A percentile compares a stretch with the other conserved stretches of the same genome.
Conservation (phyloP, 64 coral and sea anemone genomes). For the Porites lutea region DNA sequence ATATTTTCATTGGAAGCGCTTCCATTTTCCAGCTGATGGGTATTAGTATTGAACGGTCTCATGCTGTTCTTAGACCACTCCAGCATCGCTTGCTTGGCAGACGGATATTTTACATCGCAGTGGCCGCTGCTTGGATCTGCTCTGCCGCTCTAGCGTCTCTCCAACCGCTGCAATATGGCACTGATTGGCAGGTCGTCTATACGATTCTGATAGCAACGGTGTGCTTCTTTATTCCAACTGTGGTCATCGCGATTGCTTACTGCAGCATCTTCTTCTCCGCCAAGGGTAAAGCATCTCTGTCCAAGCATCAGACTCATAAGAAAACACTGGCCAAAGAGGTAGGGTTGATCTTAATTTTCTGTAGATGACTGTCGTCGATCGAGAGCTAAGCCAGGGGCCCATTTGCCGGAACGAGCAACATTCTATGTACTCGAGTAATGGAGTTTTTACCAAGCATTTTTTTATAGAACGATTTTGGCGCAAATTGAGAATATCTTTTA, state of each 20-base stretch:
- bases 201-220: slow-evolving; percentile 45
- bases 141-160: slow-evolving; percentile 54
- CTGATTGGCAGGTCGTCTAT: slow-evolving; percentile 40
- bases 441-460: too few species aligned
- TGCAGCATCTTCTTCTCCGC: slow-evolving; percentile 40
- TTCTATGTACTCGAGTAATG: too few species aligned
- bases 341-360: too few species aligned
- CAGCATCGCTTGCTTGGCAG: slow-evolving; percentile 41
- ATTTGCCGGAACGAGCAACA: too few species aligned
- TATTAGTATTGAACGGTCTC: slow-evolving; percentile 67
- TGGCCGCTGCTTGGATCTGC: slow-evolving; percentile 36
- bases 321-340: slow-evolving; percentile 32
- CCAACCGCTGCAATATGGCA: slow-evolving; percentile 61
- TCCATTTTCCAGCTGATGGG: slow-evolving; percentile 63
- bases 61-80: slow-evolving; percentile 64
- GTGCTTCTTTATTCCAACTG: slow-evolving; percentile 69
- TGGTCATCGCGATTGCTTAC: slow-evolving; percentile 65
- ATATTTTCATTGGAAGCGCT: slow-evolving; percentile 68
- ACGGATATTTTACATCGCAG: slow-evolving; percentile 27
- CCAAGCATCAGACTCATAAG: neutral
- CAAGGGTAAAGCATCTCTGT: neutral
- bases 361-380: too few species aligned
- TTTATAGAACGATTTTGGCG: too few species aligned
- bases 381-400: too few species aligned
- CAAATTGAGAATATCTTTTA: too few species aligned